Evolutionary conservation across 2,797 vertebrate species (phyloP).

Genomic region (Natrix natrix): DNA sequence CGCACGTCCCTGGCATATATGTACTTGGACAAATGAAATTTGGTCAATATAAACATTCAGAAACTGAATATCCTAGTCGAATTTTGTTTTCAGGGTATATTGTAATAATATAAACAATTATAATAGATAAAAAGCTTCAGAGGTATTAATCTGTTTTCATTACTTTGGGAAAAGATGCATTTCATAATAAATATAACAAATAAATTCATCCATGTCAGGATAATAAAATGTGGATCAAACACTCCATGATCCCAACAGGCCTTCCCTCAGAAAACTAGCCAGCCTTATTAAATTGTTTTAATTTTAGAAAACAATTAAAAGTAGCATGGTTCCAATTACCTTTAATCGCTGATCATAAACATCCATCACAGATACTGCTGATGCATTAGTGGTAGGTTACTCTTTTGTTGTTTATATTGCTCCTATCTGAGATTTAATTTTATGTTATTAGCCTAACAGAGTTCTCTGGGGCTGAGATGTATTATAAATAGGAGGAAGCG

Average conservation of each 20-base stretch:
- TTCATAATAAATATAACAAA: not conserved
- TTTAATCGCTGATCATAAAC: not conserved
- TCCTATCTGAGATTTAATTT: not conserved
- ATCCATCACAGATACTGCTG: not conserved
- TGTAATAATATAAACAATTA: not conserved
- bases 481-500: too few species aligned
- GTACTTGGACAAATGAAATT: not conserved
- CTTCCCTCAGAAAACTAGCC: not conserved
- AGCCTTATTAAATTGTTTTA: not conserved
- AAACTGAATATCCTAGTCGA: not conserved
- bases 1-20: too few species aligned
- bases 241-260: not conserved
- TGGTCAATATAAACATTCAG: not conserved
- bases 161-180: not conserved
- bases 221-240: not conserved
- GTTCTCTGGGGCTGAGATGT: not conserved
- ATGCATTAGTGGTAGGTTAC: not conserved
- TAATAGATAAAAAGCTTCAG: not conserved
- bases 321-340: not conserved
- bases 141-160: not conserved
- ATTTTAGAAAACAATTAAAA: not conserved
- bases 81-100: not conserved
- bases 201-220: not conserved
- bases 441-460: not conserved
- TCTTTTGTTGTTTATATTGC: not conserved